Evolutionary conservation across 2,888 invertebrate genomes (phyloP).

Genomic region (Caenorhabditis afra): DNA sequence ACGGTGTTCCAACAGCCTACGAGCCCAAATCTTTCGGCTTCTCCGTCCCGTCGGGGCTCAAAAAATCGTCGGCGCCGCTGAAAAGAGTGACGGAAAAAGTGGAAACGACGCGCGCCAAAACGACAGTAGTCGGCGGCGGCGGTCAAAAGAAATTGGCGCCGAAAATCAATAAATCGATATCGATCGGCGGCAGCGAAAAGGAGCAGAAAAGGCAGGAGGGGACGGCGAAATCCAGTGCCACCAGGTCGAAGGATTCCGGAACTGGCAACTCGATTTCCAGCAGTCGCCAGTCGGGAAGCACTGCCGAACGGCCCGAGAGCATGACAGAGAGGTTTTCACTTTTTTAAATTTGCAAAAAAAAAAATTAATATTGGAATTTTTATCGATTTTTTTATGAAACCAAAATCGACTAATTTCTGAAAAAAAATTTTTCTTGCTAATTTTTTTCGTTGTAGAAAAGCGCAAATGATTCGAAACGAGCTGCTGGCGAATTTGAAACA

Average conservation of each 20-base stretch:
- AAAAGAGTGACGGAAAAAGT: background rate
- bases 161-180: too few species aligned
- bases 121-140: background rate
- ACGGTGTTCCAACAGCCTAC: too few species aligned
- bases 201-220: background rate
- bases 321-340: conserved; percentile 51
- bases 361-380: background rate
- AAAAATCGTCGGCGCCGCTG: too few species aligned
- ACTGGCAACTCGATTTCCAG: conserved; percentile 42
- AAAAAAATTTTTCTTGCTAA: background rate
- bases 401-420: background rate
- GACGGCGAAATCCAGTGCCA: conserved; percentile 15
- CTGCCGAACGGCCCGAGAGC: conserved; percentile 3
- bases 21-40: too few species aligned
- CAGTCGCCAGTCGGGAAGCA: conserved; percentile 37
- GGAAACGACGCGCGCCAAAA: too few species aligned
- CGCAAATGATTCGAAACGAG: conserved; percentile 60
- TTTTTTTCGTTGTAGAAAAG: conserved; percentile 42
- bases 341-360: background rate
- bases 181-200: too few species aligned
- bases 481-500: conserved; percentile 15
- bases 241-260: conserved; percentile 33
- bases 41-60: too few species aligned
- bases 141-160: too few species aligned
- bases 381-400: background rate